Percentiles rank a stretch among this genome's conserved stretches.
Evolutionary conservation across 2,113 vertebrate species (phyloP).

Genomic region (Oophaga pumilio): DNA sequence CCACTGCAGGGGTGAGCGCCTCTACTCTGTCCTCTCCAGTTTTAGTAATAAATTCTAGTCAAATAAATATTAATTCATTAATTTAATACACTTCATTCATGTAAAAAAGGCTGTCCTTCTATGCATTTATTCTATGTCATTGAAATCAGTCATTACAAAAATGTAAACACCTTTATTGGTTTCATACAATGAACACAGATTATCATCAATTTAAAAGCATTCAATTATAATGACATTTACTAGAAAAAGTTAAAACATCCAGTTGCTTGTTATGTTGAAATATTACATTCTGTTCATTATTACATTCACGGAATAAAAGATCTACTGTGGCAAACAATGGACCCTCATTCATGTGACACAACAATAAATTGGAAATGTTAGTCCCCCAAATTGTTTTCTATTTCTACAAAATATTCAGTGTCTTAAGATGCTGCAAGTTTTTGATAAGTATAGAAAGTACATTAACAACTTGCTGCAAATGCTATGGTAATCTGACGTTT

Average conservation of each 20-base stretch:
- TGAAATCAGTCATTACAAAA: not conserved
- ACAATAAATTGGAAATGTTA: not conserved
- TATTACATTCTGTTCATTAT: conserved; percentile 13
- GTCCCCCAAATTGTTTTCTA: not conserved
- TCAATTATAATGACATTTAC: not conserved
- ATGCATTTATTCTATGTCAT: not conserved
- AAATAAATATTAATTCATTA: too few species aligned
- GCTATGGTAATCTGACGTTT: not conserved
- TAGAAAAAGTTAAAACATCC: conserved; percentile 20
- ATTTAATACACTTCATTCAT: too few species aligned
- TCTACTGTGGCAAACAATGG: not conserved
- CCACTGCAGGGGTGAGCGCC: too few species aligned
- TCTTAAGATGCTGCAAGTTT: not conserved
- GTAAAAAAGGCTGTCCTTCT: not conserved
- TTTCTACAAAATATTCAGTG: not conserved
- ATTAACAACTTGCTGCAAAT: not conserved
- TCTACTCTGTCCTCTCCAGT: too few species aligned
- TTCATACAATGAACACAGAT: conserved; percentile 9
- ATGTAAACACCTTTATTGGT: not conserved
- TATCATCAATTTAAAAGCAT: conserved; percentile 25
- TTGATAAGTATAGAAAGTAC: not conserved
- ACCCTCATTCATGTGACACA: not conserved
- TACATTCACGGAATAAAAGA: conserved; percentile 26
- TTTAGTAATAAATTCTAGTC: too few species aligned
- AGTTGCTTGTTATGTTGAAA: not conserved